A percentile compares a stretch with the other conserved stretches of the same genome.
Conservation (phyloP, 2,888 invertebrate species). For the Trypoxylon attenuatum region DNA sequence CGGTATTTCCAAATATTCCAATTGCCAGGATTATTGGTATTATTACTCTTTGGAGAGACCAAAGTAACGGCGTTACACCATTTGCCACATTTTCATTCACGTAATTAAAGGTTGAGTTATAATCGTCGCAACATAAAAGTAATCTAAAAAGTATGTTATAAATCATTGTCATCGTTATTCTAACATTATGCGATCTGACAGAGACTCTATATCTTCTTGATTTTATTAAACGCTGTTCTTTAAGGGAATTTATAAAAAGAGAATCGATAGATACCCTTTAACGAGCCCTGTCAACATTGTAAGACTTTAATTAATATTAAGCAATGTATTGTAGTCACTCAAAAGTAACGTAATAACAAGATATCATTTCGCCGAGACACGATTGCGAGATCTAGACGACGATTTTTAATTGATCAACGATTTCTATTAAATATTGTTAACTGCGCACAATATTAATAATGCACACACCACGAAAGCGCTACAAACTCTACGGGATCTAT, state of each 20-base stretch:
- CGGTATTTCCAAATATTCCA: conserved; percentile 39
- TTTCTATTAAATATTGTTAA: too few relatives aligned
- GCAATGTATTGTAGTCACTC: too few relatives aligned
- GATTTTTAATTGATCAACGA: too few relatives aligned
- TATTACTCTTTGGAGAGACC: conserved; percentile 28
- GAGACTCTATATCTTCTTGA: background rate
- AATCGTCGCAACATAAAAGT: conserved; percentile 39
- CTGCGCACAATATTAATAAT: background rate
- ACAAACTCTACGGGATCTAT: conserved; percentile 38
- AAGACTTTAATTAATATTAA: too few relatives aligned
- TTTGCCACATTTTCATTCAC: background rate
- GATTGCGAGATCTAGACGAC: too few relatives aligned
- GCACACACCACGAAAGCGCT: conserved; percentile 12
- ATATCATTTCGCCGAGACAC: too few relatives aligned
- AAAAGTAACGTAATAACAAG: too few relatives aligned
- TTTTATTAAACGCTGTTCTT: background rate
- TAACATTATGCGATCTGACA: background rate
- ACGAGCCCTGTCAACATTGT: conserved; percentile 45
- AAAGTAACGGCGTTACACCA: conserved; percentile 8
- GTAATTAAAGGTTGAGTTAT: conserved; percentile 31
- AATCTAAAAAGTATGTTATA: conserved; percentile 25
- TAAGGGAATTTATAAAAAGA: background rate
- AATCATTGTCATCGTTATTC: background rate
- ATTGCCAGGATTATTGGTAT: conserved; percentile 34
- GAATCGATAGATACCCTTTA: conserved; percentile 35